A percentile compares a stretch with the other conserved stretches of the same genome.
Evolutionary conservation across 2,797 vertebrate species (phyloP).

Genomic region (Leuciscus waleckii): DNA sequence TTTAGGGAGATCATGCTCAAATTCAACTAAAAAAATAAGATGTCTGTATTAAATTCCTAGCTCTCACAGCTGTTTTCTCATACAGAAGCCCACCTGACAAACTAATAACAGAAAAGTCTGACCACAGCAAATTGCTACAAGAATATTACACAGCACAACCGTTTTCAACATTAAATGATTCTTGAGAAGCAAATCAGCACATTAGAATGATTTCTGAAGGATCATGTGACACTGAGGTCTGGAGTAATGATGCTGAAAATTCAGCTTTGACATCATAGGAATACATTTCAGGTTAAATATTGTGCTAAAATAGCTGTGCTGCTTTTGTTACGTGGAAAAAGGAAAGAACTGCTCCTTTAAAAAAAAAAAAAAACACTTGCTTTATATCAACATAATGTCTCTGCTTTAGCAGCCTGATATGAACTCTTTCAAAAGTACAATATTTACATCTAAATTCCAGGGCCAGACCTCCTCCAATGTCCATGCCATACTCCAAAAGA

Average conservation of each 20-base stretch:
- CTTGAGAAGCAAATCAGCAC: not conserved
- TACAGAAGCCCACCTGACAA: slow-evolving; percentile 2
- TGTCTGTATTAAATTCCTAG: not conserved
- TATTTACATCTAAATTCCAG: slow-evolving; percentile 33
- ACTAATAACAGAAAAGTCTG: not conserved
- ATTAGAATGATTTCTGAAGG: not conserved
- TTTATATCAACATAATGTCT: not conserved
- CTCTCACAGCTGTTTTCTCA: not conserved
- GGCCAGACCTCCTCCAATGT: not conserved
- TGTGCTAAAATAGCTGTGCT: not conserved
- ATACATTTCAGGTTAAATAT: not conserved
- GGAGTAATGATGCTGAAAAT: not conserved
- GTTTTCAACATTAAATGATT: not conserved
- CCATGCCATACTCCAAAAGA: not conserved
- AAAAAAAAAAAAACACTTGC: not conserved
- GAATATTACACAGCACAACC: not conserved
- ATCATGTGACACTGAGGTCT: not conserved
- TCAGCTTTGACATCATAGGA: not conserved
- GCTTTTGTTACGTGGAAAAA: not conserved
- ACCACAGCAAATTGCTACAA: not conserved
- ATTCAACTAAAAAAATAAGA: slow-evolving; percentile 14
- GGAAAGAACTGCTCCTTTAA: not conserved
- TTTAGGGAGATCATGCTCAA: slow-evolving; percentile 11
- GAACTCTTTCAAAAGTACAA: not conserved
- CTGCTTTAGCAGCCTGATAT: not conserved